Conservation (phyloP, 2,888 invertebrate species). For the Odontomyia ornata region DNA sequence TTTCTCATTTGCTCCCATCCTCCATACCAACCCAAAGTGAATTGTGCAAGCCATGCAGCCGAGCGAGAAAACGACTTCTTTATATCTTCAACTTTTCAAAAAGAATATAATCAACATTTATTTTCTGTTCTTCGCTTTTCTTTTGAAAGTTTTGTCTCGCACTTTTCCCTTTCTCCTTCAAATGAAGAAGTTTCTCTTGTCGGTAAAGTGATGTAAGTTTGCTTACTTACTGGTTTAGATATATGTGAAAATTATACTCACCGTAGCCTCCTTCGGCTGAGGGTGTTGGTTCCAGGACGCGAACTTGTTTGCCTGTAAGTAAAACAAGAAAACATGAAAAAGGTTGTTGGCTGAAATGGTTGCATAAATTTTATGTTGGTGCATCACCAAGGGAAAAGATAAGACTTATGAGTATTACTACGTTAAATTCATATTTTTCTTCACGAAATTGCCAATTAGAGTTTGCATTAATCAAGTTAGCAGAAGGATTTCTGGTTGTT, state of each 20-base stretch:
- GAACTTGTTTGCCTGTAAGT: slow-evolving; percentile 61
- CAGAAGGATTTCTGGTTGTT: no score
- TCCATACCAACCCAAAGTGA: background rate
- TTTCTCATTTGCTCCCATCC: background rate
- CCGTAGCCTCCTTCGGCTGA: slow-evolving; percentile 61
- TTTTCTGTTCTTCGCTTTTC: background rate
- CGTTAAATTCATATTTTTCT: background rate
- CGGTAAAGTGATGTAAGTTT: background rate
- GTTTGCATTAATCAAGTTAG: background rate
- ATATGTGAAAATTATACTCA: slow-evolving; percentile 47
- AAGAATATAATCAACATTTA: slow-evolving; percentile 4
- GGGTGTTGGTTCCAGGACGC: slow-evolving; percentile 59
- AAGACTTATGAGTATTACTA: background rate
- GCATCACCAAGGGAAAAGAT: slow-evolving; percentile 33
- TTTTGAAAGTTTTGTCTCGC: background rate
- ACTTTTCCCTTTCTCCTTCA: background rate
- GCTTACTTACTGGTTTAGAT: slow-evolving; percentile 2
- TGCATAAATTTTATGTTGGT: background rate
- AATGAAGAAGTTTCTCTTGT: background rate
- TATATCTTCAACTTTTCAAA: background rate
- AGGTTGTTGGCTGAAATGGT: background rate
- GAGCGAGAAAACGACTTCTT: background rate
- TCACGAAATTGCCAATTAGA: slow-evolving; percentile 15
- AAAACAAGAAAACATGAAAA: slow-evolving; percentile 44
- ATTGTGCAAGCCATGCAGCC: slow-evolving; percentile 2